These are phyloP conservation scores for Maccullochella peelii DNA, from an alignment of 2,113 vertebrate genomes.

Conservation along the genomic window DNA sequence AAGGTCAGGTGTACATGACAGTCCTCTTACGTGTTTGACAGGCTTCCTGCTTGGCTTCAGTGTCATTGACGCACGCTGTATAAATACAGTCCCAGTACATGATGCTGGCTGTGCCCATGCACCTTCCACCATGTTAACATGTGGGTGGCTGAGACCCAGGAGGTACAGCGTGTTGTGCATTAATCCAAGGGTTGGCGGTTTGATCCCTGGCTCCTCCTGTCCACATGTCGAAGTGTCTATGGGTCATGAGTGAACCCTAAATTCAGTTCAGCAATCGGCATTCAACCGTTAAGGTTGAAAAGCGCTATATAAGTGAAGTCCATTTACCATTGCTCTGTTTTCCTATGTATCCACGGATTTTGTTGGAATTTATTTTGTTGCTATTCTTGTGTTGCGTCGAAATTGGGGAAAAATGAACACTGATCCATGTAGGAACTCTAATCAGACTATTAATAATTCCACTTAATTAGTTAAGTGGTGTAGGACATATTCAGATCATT, in stretches of 20 bases:
- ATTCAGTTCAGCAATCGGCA: too few species aligned
- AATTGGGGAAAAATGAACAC: not conserved
- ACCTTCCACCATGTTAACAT: not conserved
- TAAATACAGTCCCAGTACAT: conserved; percentile 29
- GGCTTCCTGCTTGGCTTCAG: conserved; percentile 6
- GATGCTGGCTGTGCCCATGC: not conserved
- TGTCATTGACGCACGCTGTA: conserved; percentile 37
- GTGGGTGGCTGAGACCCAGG: not conserved
- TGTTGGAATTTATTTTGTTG: not conserved
- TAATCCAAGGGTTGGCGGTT: too few species aligned
- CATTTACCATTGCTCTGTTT: not conserved
- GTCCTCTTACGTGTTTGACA: conserved; percentile 48
- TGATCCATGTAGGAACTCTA: not conserved
- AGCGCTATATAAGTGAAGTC: too few species aligned
- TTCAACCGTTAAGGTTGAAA: too few species aligned
- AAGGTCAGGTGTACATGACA: conserved; percentile 26
- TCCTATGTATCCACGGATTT: not conserved
- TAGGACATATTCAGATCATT: not conserved
- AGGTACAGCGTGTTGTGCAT: too few species aligned
- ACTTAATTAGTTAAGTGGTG: not conserved
- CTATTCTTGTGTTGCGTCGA: not conserved
- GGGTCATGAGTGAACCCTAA: too few species aligned
- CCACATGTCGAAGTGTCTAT: too few species aligned
- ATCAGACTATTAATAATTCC: not conserved
- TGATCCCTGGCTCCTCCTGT: too few species aligned